Base-by-base conservation (phyloP, 2,888 invertebrate species). In the Tetanocera ferruginea region DNA sequence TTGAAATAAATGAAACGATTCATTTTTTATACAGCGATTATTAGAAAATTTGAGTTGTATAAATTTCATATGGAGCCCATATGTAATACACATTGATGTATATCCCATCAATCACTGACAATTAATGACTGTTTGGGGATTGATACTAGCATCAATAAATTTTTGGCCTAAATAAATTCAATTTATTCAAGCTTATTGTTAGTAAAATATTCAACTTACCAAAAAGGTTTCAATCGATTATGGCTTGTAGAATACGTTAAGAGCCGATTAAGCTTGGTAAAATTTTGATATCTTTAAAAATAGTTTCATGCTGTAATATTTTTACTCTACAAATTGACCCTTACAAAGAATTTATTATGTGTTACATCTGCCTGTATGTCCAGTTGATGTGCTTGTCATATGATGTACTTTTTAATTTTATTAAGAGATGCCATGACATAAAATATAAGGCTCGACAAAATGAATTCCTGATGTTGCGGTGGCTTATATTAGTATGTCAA, bases 361-460 rank as follows among this genome's bases (percentile, higher is more conserved):
- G 60, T 9, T 28, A 17, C 23, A 28, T 6, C 9, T 60, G 4
- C 14, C 28, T 34, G 0, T 64, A 8, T 34, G 34, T 34, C 31
- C 2, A 28, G 34, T 64, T 17, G 28, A n/a, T 37, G n/a, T 23
- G 37, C 31, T 34, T 34, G 34, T 28, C 49, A 69, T 69, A 17
- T 52, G 28, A 69, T 69, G 17, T 14, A 52, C 69, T 49, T 14
- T 28, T 25, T 69, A 69, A 69, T 69, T 69, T 69, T 28, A 69
- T 69, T 69, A 69, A 49, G 5, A 28, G 49, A 69, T 69, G 49
- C 23, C 49, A 9, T 9, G 28, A 23, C 17, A 51, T 51, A 25
- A 28, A 52, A 43, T 51, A 14, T 1, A 25, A 64, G n/a, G 55
- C 23, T 34, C 64, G n/a, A 3, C 34, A 43, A n/a, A 31, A 34